These are phyloP conservation scores for Drosophila pseudotakahashii DNA, from an alignment of 2,888 invertebrate species.

Conservation along the genomic window DNA sequence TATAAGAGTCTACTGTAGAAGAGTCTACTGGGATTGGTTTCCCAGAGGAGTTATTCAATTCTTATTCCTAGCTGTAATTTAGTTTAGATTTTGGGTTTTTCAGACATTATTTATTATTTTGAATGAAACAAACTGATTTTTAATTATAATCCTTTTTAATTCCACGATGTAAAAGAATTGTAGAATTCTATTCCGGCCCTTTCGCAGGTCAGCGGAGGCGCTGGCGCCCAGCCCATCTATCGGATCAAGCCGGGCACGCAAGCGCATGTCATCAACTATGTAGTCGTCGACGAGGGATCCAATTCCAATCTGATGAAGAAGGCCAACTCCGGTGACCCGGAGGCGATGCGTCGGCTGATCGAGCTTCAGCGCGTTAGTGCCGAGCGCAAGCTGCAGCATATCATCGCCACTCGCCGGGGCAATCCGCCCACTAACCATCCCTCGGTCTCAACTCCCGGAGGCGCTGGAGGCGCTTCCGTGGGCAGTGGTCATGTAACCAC, in stretches of 20 bases:
- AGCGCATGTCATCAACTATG: slow-evolving; percentile 82
- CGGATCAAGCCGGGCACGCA: slow-evolving; percentile 83
- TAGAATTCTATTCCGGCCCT: no score
- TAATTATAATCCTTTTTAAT: no score
- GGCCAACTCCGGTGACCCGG: slow-evolving; percentile 79
- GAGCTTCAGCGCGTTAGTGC: slow-evolving; percentile 81
- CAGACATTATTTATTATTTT: no score
- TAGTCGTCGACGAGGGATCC: slow-evolving; percentile 78
- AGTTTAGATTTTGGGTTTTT: no score
- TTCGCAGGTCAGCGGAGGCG: slow-evolving; percentile 30
- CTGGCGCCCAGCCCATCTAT: slow-evolving; percentile 67
- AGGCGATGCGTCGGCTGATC: slow-evolving; percentile 78
- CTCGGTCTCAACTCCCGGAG: not conserved
- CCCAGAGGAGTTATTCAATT: no score
- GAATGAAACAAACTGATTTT: no score
- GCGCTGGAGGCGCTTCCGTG: not conserved
- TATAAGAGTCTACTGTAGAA: no score
- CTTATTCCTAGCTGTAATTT: no score
- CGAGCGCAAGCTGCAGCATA: slow-evolving; percentile 77
- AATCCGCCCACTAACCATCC: not conserved
- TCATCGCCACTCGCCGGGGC: slow-evolving; percentile 71
- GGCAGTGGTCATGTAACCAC: slow-evolving; percentile 43
- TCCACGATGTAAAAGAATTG: no score
- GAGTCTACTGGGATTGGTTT: no score
- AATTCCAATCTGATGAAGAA: slow-evolving; percentile 73